Percentiles rank a stretch among this genome's conserved stretches.
These are phyloP conservation scores for Neoarius graeffei DNA, from an alignment of 2,113 vertebrate species.

Conservation along the genomic window DNA sequence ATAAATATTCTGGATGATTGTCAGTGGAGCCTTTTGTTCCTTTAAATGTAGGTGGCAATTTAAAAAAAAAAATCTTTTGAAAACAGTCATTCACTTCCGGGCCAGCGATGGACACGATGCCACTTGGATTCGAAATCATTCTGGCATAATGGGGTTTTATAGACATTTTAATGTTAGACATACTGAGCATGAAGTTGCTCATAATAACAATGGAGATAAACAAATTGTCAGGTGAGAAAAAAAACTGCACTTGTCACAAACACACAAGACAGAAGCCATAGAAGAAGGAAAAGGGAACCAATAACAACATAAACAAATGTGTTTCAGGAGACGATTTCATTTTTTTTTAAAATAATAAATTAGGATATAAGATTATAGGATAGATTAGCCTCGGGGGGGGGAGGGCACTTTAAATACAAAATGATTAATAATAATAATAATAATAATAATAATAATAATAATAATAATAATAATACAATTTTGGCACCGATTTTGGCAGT, in stretches of 20 bases:
- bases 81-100: conserved; percentile 31
- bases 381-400: not conserved
- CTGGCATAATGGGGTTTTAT: not conserved
- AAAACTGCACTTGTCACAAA: not conserved
- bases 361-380: not conserved
- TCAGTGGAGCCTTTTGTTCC: not conserved
- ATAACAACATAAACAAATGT: not conserved
- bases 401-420: not conserved
- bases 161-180: not conserved
- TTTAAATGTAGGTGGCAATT: conserved; percentile 8
- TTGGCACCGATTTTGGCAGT: not conserved
- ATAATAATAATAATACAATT: no score
- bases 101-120: not conserved
- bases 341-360: not conserved
- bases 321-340: not conserved
- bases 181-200: not conserved
- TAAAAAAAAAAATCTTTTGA: not conserved
- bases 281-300: not conserved
- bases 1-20: conserved; percentile 8
- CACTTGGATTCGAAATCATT: not conserved
- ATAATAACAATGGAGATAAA: not conserved
- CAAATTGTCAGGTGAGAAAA: not conserved
- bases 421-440: not conserved
- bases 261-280: not conserved
- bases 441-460: no score